Base-by-base conservation (phyloP, 2,797 vertebrate species). In the Tenualosa ilisha region DNA sequence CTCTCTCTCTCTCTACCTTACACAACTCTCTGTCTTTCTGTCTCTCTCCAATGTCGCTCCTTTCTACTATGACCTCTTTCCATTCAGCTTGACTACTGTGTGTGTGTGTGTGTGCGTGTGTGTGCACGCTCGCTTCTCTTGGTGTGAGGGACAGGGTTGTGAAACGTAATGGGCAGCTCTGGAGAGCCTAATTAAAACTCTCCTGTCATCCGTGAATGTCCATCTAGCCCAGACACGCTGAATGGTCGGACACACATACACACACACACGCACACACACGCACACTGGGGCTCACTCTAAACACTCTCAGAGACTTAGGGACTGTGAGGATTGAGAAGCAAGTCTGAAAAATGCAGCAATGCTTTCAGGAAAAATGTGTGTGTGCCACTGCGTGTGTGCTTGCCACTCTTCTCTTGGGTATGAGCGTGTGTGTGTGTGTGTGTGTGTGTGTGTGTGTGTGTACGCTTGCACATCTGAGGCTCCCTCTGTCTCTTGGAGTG, bases 111-210 rank as follows among this genome's bases (percentile, higher is more conserved):
- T n/a, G 61, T n/a, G 61, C 1, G 61, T 8, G 61, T 8, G 61
- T 31, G 61, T 63, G 24, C 9, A 13, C 26, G 9, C 12, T 15
- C 65, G 15, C 26, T 15, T 72, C 9, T 26, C 65, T 3, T 40
- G 31, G 65, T 72, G 65, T 72, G 65, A 40, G 65, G 65, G 31
- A 72, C 65, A 17, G 65, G 3, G 65, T 40, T 40, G 65, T 72
- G 31, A 20, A 72, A 72, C 40, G 65, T 72, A 72, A 72, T 72
- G 65, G 65, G 26, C 65, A 72, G 65, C 65, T 72, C 65, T 72
- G 65, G 65, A 72, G 65, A 72, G 65, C 65, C 65, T 72, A 72
- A 72, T 72, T 72, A 72, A 72, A 72, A 72, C 26, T 37, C 65
- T 72, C 65, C 65, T 72, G 65, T 72, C 65, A 72, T 72, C 65